These are phyloP conservation scores for Chrysocyon brachyurus DNA, from an alignment of 2,797 vertebrate genomes.

Conservation along the genomic window DNA sequence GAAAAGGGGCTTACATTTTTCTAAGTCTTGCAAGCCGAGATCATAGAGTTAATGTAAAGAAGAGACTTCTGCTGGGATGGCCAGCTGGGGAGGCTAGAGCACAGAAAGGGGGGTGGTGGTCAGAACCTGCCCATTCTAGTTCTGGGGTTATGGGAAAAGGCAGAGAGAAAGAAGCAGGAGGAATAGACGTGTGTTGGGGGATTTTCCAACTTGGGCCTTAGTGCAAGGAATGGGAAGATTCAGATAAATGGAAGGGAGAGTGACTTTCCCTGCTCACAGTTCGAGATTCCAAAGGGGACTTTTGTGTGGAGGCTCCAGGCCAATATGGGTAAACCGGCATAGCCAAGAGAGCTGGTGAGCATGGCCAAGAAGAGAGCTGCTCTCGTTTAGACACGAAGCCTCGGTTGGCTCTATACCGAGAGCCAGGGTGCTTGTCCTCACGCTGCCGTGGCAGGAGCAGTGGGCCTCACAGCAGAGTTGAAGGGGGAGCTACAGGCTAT, in stretches of 20 bases:
- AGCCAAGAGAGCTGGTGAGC: background rate
- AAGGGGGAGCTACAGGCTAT: background rate
- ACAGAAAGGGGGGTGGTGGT: no score
- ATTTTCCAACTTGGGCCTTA: background rate
- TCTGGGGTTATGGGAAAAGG: background rate
- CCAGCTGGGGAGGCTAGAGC: background rate
- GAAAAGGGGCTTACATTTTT: background rate
- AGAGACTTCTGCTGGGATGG: background rate
- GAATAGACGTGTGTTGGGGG: background rate
- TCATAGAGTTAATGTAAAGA: background rate
- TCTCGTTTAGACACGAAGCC: background rate
- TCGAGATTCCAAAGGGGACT: background rate
- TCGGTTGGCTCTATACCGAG: background rate
- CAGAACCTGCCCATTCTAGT: background rate
- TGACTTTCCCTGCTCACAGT: background rate
- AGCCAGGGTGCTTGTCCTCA: background rate
- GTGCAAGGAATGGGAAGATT: background rate
- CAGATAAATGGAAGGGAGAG: background rate
- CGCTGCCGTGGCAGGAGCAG: background rate
- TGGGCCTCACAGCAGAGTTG: background rate
- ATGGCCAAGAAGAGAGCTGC: background rate
- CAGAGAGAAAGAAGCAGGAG: background rate
- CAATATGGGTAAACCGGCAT: background rate
- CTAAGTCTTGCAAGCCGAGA: background rate
- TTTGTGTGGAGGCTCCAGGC: background rate